A percentile compares a stretch with the other conserved stretches of the same genome.
Conservation (phyloP, 2,888 invertebrate species). For the Volucella bombylans region DNA sequence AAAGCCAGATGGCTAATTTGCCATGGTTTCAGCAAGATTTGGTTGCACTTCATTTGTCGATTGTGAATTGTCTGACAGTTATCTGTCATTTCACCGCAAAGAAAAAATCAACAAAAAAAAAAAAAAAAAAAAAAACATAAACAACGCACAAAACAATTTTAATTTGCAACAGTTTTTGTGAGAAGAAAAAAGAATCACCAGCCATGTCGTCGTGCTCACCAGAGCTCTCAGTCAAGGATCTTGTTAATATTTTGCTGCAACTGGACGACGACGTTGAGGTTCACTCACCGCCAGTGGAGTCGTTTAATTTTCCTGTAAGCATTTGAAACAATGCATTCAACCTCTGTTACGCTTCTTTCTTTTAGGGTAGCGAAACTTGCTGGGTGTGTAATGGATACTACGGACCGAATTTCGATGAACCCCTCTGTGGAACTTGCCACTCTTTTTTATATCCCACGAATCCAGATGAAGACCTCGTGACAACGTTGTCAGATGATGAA, state of each 20-base stretch:
- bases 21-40: no score
- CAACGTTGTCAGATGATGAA: constrained; percentile 90
- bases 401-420: constrained; percentile 94
- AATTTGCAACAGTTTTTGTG: not conserved
- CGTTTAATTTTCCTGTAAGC: constrained; percentile 76
- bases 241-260: constrained; percentile 71
- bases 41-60: not conserved
- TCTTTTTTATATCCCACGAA: constrained; percentile 93
- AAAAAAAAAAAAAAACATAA: constrained; percentile 52
- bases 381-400: constrained; percentile 95
- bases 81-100: constrained; percentile 24
- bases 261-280: constrained; percentile 75
- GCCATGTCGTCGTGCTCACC: constrained; percentile 56
- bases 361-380: constrained; percentile 84
- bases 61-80: constrained; percentile 30
- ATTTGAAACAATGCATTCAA: not conserved
- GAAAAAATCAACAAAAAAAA: constrained; percentile 7
- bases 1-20: no score
- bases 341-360: not conserved
- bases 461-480: constrained; percentile 79
- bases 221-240: constrained; percentile 48
- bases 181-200: constrained; percentile 6
- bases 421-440: constrained; percentile 95
- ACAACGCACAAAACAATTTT: constrained; percentile 35
- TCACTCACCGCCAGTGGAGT: constrained; percentile 67